Evolutionary conservation across 2,888 invertebrate species (phyloP), one percentile per base, ranked within the genome.

Genomic region (Nebria salina): DNA sequence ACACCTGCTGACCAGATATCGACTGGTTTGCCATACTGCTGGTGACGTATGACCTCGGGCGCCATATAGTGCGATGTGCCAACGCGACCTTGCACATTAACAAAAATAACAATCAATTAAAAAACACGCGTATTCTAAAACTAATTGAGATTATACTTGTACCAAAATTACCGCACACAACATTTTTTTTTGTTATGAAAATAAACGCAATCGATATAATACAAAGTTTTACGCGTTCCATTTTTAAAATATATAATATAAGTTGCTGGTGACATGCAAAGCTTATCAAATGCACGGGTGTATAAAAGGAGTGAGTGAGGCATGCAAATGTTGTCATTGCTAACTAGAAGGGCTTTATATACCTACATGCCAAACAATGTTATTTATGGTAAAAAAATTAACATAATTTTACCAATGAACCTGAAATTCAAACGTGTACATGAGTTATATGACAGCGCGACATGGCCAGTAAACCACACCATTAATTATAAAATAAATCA

Each of bases 1-100:
- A 98, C 96, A 9, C 99, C 99, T 42, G 97, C 97, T 54, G 98
- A 96, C 99, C 99, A 99, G 82, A 99, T 96, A 89, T 99, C 99
- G 84, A 98, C 97, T 0, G 97, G 95, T 88, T 98, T 98, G 65
- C 96, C 96, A 90, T 97, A 97, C 85, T 96, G 93, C 88, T 96
- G 94, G 86, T 96, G 93, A 83, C 96, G 94, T 25, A 99, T 96
- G 83, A 99, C 96, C 90, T 99, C 99, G 0, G 99, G 99, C 1
- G 98, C 96, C 97, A 99, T 98, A 89, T 98, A 99, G 89, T 97
- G 97, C 13, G 98, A 97, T 82, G 97, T 97, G 65, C 98, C 98
- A 83, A 98, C 95, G 83, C 97, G 95, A 88, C 96, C 97, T 97
- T 90, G 76, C 11, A 13, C 20, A 75, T 34, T 20, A 87, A 54